phyloP scores from a whole-genome alignment of 1,140 invertebrate genomes.

The Leptinotarsa texana region DNA sequence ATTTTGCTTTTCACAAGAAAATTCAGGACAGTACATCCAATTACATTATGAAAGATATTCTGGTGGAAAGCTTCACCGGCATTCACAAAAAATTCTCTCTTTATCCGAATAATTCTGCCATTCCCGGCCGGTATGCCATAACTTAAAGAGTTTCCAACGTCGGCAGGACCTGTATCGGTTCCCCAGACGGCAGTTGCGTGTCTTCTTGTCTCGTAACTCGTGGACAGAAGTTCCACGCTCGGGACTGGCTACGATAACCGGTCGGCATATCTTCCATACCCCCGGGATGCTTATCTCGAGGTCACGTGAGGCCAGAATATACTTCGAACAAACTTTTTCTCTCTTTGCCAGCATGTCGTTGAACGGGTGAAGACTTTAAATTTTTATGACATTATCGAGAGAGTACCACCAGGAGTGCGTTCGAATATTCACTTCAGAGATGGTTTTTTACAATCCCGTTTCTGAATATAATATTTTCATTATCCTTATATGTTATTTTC shows the following conservation, averaged over 20 bases:
- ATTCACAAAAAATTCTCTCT: background rate
- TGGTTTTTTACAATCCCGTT: too few species aligned
- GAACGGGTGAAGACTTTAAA: conserved; percentile 34
- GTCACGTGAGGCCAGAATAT: conserved; percentile 24
- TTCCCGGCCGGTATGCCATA: conserved; percentile 23
- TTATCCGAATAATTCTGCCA: background rate
- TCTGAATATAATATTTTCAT: too few species aligned
- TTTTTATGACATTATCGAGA: conserved; percentile 35
- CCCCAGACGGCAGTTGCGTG: conserved; percentile 38
- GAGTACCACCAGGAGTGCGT: background rate
- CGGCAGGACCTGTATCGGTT: conserved; percentile 20
- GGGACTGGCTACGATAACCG: conserved; percentile 35
- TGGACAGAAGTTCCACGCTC: conserved; percentile 18
- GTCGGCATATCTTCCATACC: conserved; percentile 34
- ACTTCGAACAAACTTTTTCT: conserved; percentile 21
- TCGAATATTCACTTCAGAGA: background rate
- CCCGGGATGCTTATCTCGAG: conserved; percentile 34
- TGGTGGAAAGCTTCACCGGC: too few species aligned
- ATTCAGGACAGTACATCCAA: too few species aligned
- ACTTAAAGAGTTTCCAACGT: conserved; percentile 29
- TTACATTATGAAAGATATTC: too few species aligned
- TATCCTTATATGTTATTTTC: too few species aligned
- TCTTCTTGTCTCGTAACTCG: conserved; percentile 37
- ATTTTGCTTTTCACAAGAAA: too few species aligned
- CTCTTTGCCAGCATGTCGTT: conserved; percentile 31